Conservation (phyloP, 2,113 vertebrate genomes). For the Periophthalmus modestus region DNA sequence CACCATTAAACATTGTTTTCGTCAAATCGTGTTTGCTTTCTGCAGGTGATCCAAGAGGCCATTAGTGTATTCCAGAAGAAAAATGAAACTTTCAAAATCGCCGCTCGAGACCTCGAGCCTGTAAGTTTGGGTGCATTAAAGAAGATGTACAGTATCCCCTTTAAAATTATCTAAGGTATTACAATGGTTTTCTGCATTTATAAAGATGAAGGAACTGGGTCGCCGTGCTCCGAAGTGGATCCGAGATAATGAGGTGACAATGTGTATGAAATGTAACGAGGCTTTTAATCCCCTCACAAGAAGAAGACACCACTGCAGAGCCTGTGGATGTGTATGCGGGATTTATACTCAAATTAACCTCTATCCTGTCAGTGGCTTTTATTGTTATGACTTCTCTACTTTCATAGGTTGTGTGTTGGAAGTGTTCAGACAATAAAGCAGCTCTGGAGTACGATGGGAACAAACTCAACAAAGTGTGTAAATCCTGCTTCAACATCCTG, state of each 20-base stretch:
- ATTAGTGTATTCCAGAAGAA: constrained; percentile 88
- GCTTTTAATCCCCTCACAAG: constrained; percentile 88
- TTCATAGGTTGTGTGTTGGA: constrained; percentile 92
- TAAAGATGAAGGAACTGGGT: constrained; percentile 85
- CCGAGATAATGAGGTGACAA: constrained; percentile 90
- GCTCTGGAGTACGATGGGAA: constrained; percentile 87
- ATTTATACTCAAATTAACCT: background rate
- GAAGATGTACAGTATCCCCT: background rate
- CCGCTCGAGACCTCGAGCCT: constrained; percentile 85
- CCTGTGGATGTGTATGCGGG: constrained; percentile 86
- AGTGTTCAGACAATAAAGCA: constrained; percentile 93
- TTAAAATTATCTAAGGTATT: background rate
- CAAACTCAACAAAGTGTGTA: constrained; percentile 91
- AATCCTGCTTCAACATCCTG: constrained; percentile 86
- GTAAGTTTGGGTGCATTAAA: constrained; percentile 72
- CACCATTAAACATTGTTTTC: background rate
- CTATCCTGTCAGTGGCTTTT: background rate
- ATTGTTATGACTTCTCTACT: constrained; percentile 8
- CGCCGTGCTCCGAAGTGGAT: constrained; percentile 92
- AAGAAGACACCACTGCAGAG: constrained; percentile 90
- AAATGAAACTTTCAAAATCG: constrained; percentile 88
- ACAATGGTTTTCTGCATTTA: background rate
- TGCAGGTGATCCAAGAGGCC: constrained; percentile 84
- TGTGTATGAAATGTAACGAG: constrained; percentile 94
- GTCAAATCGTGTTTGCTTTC: background rate